Conservation (phyloP, 2,113 vertebrate species). For the Daphoenositta chrysoptera region DNA sequence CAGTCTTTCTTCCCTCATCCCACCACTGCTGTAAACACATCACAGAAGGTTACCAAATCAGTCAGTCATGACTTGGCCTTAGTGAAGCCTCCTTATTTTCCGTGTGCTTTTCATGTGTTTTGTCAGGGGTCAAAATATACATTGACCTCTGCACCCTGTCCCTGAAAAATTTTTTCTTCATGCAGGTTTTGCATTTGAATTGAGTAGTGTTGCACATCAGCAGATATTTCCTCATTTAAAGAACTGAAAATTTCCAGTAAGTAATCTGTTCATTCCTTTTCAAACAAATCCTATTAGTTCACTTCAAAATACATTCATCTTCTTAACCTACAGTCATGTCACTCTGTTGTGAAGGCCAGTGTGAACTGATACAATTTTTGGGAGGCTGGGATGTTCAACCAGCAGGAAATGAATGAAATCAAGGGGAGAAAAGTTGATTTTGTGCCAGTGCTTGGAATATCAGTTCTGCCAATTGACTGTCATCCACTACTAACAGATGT, state of each 20-base stretch:
- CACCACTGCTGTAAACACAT: neutral
- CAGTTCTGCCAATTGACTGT: constrained; percentile 22
- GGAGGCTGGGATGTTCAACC: neutral
- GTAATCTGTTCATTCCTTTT: neutral
- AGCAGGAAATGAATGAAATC: constrained; percentile 21
- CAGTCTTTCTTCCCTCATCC: neutral
- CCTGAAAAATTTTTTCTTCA: neutral
- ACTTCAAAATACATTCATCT: neutral
- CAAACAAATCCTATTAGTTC: constrained; percentile 12
- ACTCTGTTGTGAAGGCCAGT: neutral
- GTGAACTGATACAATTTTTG: neutral
- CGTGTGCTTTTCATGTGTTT: neutral
- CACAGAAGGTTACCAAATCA: neutral
- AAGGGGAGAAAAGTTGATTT: neutral
- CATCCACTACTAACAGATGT: constrained; percentile 47
- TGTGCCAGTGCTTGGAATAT: neutral
- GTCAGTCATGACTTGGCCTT: neutral
- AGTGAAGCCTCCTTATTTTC: neutral
- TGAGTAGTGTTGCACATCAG: neutral
- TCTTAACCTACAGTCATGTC: neutral
- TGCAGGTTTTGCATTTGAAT: neutral
- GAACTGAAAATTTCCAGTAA: neutral
- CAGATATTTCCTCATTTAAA: neutral
- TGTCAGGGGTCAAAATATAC: neutral
- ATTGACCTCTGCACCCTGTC: neutral